These are phyloP conservation scores for Phyllopteryx taeniolatus DNA, from an alignment of 2,113 vertebrate species.

Conservation along the genomic window DNA sequence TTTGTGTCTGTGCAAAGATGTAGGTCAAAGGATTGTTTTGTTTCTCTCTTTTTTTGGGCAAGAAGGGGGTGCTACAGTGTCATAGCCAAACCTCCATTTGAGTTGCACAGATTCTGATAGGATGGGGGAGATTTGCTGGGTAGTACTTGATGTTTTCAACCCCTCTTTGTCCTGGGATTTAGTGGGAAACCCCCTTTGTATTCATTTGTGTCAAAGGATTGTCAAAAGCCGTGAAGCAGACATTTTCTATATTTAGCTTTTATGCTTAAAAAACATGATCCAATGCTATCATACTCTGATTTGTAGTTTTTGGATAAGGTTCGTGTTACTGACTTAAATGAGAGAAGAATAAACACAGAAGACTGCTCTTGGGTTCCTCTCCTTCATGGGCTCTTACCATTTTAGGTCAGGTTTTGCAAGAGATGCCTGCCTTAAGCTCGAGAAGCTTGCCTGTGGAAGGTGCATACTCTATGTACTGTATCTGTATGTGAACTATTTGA, in stretches of 20 bases:
- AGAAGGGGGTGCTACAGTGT: conserved; percentile 23
- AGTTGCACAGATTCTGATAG: conserved; percentile 46
- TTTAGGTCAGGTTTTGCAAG: conserved; percentile 61
- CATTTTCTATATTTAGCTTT: conserved; percentile 23
- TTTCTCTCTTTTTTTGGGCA: neutral
- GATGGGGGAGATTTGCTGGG: neutral
- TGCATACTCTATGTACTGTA: conserved; percentile 8
- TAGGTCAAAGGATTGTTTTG: conserved; percentile 53
- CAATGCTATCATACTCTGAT: conserved; percentile 29
- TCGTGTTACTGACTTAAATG: conserved; percentile 40
- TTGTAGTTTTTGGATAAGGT: neutral
- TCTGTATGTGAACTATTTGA: conserved; percentile 25
- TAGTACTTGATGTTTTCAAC: conserved; percentile 42
- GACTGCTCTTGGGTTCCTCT: conserved; percentile 26
- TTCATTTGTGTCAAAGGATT: conserved; percentile 18
- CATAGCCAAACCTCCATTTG: conserved; percentile 21
- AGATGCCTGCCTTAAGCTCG: conserved; percentile 34
- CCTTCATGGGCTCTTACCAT: conserved; percentile 58
- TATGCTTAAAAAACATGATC: conserved; percentile 7
- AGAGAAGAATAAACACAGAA: conserved; percentile 53
- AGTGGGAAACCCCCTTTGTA: conserved; percentile 58
- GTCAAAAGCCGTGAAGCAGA: conserved; percentile 14
- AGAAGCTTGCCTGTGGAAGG: conserved; percentile 9
- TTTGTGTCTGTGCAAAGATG: conserved; percentile 23
- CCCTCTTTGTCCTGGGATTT: conserved; percentile 47